These are phyloP conservation scores for Vanacampus margaritifer DNA, from an alignment of 2,113 vertebrate species.

Conservation along the genomic window DNA sequence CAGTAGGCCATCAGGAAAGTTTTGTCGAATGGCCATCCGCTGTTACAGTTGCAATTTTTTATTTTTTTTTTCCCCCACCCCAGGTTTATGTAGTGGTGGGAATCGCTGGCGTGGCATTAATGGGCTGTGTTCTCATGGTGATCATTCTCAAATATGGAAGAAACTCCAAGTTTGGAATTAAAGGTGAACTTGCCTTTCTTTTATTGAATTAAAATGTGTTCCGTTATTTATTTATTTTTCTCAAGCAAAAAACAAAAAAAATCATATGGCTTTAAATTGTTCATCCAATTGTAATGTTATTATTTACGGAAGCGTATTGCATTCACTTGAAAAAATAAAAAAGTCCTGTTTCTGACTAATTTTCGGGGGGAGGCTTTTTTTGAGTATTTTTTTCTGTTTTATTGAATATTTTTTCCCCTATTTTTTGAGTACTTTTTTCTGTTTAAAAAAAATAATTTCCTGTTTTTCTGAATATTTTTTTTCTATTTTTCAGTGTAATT, in stretches of 20 bases:
- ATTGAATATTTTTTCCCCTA: no score
- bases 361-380: no score
- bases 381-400: no score
- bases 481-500: no score
- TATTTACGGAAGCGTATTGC: no score
- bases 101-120: slow-evolving; percentile 90
- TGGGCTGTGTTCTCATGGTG: slow-evolving; percentile 89
- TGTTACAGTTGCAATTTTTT: background rate
- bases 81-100: slow-evolving; percentile 95
- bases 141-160: slow-evolving; percentile 95
- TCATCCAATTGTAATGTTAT: background rate
- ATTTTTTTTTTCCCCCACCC: background rate
- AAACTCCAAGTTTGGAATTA: slow-evolving; percentile 96
- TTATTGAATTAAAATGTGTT: background rate
- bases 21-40: background rate
- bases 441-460: no score
- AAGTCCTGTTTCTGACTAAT: no score
- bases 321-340: no score
- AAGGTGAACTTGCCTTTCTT: slow-evolving; percentile 77
- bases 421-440: no score
- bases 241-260: background rate
- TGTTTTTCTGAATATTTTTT: no score
- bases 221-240: background rate
- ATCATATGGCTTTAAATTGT: background rate
- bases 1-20: background rate